phyloP scores from a whole-genome alignment of 2,888 invertebrate species.

The Tortrix viridana region DNA sequence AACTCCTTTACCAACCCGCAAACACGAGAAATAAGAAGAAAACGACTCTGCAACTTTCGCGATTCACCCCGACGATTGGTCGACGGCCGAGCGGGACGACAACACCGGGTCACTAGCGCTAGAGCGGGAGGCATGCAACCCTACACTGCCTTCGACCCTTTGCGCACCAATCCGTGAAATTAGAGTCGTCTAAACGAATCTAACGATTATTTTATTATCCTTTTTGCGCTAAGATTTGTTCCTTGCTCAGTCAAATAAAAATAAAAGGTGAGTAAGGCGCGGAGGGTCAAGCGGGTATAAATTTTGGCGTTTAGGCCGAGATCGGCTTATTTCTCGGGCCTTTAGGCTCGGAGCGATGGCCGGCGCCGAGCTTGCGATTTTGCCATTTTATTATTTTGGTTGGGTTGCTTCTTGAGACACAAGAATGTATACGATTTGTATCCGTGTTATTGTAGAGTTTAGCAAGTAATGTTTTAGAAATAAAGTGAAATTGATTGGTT shows the following conservation, averaged over 20 bases:
- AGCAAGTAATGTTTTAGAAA: no score
- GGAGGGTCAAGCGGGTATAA: conserved; percentile 79
- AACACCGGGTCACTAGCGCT: conserved; percentile 27
- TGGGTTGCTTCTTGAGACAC: background rate
- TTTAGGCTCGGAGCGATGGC: conserved; percentile 64
- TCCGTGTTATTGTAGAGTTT: no score
- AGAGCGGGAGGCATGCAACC: conserved; percentile 61
- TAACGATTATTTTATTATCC: conserved; percentile 85
- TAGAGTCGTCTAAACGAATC: conserved; percentile 84
- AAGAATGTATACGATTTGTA: no score
- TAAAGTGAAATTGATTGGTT: no score
- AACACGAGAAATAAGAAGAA: conserved; percentile 68
- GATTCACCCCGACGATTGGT: conserved; percentile 66
- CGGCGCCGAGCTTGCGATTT: conserved; percentile 17
- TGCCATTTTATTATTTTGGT: conserved; percentile 1
- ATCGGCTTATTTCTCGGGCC: conserved; percentile 78
- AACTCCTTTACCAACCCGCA: conserved; percentile 64
- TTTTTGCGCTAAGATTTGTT: conserved; percentile 84
- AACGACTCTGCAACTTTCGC: conserved; percentile 57
- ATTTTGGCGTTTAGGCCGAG: conserved; percentile 72
- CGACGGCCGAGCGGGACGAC: conserved; percentile 56
- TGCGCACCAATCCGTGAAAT: conserved; percentile 82
- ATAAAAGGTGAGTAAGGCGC: conserved; percentile 82
- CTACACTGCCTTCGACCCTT: conserved; percentile 70
- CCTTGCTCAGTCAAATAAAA: conserved; percentile 84